A percentile compares a stretch with the other conserved stretches of the same genome.
Evolutionary conservation across 2,797 vertebrate genomes (phyloP).

Genomic region (Labeo calbasu): DNA sequence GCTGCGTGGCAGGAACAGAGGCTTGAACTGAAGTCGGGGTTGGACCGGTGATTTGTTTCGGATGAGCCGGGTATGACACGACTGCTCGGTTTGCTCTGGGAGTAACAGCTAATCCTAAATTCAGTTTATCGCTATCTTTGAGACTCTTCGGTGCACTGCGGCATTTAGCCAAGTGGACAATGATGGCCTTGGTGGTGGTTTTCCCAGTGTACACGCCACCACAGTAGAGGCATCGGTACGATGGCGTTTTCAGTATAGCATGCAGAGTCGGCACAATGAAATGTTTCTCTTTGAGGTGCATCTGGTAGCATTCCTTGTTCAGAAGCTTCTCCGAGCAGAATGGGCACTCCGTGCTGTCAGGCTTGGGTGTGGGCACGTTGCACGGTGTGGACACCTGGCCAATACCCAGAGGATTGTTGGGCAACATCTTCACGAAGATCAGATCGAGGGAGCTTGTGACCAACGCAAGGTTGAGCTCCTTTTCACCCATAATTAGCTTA

Average conservation of each 20-base stretch:
- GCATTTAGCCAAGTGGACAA: slow-evolving; percentile 91
- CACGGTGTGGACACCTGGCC: slow-evolving; percentile 68
- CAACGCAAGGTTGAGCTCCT: slow-evolving; percentile 88
- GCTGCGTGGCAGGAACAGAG: slow-evolving; percentile 1
- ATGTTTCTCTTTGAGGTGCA: slow-evolving; percentile 91
- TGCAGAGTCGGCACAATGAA: slow-evolving; percentile 95
- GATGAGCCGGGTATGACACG: slow-evolving; percentile 35
- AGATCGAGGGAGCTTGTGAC: slow-evolving; percentile 84
- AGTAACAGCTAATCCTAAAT: slow-evolving; percentile 44
- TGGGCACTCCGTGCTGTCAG: slow-evolving; percentile 79
- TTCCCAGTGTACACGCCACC: slow-evolving; percentile 96
- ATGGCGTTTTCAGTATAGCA: slow-evolving; percentile 91
- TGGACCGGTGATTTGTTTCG: slow-evolving; percentile 30
- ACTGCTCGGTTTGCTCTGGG: slow-evolving; percentile 50
- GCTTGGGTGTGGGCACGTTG: slow-evolving; percentile 64
- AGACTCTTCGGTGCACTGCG: slow-evolving; percentile 86
- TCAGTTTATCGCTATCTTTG: slow-evolving; percentile 56
- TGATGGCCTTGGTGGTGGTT: slow-evolving; percentile 91
- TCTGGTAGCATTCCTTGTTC: slow-evolving; percentile 81
- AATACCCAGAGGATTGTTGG: slow-evolving; percentile 71
- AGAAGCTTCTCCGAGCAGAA: slow-evolving; percentile 89
- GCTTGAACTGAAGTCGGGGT: slow-evolving; percentile 47
- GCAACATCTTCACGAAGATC: slow-evolving; percentile 90
- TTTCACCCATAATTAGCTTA: slow-evolving; percentile 87
- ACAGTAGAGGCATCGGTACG: slow-evolving; percentile 97